Evolutionary conservation across 2,113 vertebrate species (phyloP).

Genomic region (Chlorocebus sabaeus): DNA sequence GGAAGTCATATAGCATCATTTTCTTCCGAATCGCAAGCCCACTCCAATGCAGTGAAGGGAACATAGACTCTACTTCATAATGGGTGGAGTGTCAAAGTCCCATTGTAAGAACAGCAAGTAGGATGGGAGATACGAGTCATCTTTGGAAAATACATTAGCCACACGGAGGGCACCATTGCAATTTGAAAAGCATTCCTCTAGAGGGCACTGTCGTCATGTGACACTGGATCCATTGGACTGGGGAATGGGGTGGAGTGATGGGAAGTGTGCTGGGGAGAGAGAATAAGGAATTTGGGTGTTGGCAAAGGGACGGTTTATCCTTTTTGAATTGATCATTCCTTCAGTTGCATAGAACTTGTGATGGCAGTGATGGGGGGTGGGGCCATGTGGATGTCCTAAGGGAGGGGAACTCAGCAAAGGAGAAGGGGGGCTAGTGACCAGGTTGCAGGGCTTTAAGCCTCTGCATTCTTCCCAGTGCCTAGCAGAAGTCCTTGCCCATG

Average conservation of each 20-base stretch:
- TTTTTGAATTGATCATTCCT: background rate
- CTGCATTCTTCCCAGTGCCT: background rate
- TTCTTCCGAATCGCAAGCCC: background rate
- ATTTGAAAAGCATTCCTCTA: background rate
- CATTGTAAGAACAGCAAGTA: background rate
- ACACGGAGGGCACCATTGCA: background rate
- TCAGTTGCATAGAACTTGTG: background rate
- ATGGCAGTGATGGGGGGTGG: background rate
- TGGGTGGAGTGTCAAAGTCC: background rate
- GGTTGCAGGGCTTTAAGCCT: background rate
- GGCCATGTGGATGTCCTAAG: background rate
- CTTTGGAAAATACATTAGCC: background rate
- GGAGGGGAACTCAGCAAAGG: background rate
- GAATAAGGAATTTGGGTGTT: conserved; percentile 18
- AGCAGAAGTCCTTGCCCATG: background rate
- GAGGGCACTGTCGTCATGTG: conserved; percentile 40
- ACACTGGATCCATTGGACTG: background rate
- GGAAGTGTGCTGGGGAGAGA: background rate
- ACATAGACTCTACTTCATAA: background rate
- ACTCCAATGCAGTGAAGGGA: background rate
- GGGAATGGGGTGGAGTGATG: background rate
- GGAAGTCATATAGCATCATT: background rate
- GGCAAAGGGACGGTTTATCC: background rate
- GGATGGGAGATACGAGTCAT: background rate
- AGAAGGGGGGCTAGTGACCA: background rate